phyloP scores from a whole-genome alignment of 2,888 invertebrate genomes.

The Thysanoteuthis rhombus region DNA sequence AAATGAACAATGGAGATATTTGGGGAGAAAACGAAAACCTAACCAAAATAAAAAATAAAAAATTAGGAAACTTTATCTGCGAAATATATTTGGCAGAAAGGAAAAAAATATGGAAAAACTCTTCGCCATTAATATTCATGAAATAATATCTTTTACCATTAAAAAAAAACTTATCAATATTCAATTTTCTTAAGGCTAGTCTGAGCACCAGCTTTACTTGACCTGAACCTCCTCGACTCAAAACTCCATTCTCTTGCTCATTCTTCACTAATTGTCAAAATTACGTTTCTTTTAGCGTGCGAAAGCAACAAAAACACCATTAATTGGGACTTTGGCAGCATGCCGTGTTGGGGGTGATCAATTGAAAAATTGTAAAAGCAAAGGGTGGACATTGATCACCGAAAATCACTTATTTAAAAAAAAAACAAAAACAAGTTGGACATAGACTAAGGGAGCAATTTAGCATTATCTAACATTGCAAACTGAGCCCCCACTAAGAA shows the following conservation, averaged over 20 bases:
- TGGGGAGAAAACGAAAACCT: neutral
- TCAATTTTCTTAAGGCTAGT: slow-evolving; percentile 12
- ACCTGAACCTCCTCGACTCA: neutral
- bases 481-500: too few species aligned
- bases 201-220: neutral
- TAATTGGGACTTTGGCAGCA: too few species aligned
- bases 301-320: neutral
- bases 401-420: too few species aligned
- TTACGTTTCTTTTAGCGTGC: neutral
- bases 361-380: too few species aligned
- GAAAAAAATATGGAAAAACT: neutral
- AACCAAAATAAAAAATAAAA: neutral
- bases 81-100: neutral
- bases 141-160: neutral
- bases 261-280: neutral
- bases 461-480: too few species aligned
- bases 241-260: neutral
- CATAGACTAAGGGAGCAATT: too few species aligned
- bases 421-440: too few species aligned
- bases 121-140: neutral
- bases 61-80: neutral
- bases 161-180: neutral
- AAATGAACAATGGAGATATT: neutral
- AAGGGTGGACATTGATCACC: too few species aligned
- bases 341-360: too few species aligned